Evolutionary conservation across 2,797 vertebrate species (phyloP).

Genomic region (Staurois parvus): DNA sequence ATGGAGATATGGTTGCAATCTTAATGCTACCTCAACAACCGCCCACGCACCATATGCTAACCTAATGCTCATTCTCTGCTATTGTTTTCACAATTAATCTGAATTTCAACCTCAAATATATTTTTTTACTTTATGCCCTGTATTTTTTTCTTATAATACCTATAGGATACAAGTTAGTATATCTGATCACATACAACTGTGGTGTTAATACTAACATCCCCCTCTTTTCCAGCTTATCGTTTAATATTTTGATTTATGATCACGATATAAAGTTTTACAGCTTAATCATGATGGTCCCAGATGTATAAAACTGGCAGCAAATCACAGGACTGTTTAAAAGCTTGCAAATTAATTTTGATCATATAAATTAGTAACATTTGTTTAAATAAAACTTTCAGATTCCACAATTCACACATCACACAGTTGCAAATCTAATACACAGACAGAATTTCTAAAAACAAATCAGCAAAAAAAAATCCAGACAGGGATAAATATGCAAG

Average conservation of each 20-base stretch:
- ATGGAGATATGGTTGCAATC: too few relatives aligned
- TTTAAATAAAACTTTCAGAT: neutral
- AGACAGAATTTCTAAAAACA: too few relatives aligned
- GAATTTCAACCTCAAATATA: too few relatives aligned
- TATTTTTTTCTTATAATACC: too few relatives aligned
- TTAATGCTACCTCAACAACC: too few relatives aligned
- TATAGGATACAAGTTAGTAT: too few relatives aligned
- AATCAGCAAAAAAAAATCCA: too few relatives aligned
- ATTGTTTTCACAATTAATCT: too few relatives aligned
- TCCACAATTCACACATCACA: neutral
- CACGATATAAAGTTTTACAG: constrained; percentile 9
- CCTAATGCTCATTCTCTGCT: too few relatives aligned
- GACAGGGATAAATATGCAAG: too few relatives aligned
- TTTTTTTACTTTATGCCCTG: too few relatives aligned
- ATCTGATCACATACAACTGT: neutral
- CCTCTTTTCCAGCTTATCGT: neutral
- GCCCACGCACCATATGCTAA: too few relatives aligned
- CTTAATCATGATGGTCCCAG: constrained; percentile 27
- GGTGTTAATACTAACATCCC: neutral
- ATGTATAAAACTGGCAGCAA: constrained; percentile 18
- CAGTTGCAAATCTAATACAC: neutral
- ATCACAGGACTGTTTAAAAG: constrained; percentile 3
- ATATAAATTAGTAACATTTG: constrained; percentile 17
- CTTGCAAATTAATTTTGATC: constrained; percentile 4
- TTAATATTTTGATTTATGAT: constrained; percentile 28